Evolutionary conservation across 2,888 invertebrate genomes (phyloP).

Genomic region (Thymelicus sylvestris): DNA sequence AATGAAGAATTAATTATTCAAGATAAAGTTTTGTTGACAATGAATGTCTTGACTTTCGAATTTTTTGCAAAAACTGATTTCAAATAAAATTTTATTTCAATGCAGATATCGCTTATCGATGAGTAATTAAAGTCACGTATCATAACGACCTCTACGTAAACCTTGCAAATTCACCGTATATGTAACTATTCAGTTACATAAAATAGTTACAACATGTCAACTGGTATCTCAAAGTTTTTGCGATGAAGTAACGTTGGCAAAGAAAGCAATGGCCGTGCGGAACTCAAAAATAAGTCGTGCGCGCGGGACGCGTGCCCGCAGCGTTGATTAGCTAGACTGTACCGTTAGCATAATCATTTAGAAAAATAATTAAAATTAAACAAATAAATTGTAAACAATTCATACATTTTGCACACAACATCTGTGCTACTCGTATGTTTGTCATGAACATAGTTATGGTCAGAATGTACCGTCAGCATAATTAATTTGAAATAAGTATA

Average conservation of each 20-base stretch:
- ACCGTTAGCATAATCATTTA: constrained; percentile 17
- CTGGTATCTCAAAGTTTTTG: constrained; percentile 12
- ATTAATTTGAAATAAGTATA: too few relatives aligned
- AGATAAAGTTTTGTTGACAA: too few relatives aligned
- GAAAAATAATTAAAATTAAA: neutral
- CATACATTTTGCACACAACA: too few relatives aligned
- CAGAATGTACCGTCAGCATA: too few relatives aligned
- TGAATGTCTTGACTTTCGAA: too few relatives aligned
- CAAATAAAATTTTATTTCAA: neutral
- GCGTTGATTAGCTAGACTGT: constrained; percentile 33
- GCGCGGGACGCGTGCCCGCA: constrained; percentile 17
- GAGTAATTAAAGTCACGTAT: neutral
- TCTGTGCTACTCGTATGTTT: too few relatives aligned
- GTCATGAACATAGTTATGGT: too few relatives aligned
- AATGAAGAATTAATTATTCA: too few relatives aligned
- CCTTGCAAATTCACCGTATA: neutral
- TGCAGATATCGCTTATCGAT: neutral
- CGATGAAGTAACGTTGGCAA: constrained; percentile 34
- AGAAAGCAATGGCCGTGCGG: constrained; percentile 31
- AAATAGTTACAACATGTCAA: constrained; percentile 5
- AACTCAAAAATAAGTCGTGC: constrained; percentile 36
- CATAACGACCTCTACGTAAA: neutral
- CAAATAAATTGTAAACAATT: too few relatives aligned
- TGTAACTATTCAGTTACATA: constrained; percentile 5
- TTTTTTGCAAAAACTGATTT: neutral